These are phyloP conservation scores for Drosophila punjabiensis DNA, from an alignment of 1,140 invertebrate species.

Conservation along the genomic window DNA sequence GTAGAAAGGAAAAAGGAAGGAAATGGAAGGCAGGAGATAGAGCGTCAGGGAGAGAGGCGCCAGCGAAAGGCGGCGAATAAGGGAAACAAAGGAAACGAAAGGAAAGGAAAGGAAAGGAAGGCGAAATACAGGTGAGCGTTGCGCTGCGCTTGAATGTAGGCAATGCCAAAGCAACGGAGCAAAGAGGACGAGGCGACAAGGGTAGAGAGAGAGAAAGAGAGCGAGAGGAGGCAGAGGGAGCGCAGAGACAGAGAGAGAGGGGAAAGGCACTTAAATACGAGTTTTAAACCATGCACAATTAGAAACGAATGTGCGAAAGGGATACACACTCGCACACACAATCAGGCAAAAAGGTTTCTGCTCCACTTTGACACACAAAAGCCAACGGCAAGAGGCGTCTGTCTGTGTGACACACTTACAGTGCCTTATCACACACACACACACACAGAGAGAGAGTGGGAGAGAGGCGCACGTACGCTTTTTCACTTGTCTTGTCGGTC, in stretches of 20 bases:
- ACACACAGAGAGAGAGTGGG: neutral
- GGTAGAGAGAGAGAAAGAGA: neutral
- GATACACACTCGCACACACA: slow-evolving; percentile 32
- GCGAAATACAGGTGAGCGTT: slow-evolving; percentile 9
- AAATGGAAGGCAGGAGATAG: neutral
- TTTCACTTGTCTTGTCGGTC: slow-evolving; percentile 51
- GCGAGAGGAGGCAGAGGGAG: neutral
- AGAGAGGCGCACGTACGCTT: slow-evolving; percentile 31
- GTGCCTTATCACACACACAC: slow-evolving; percentile 24
- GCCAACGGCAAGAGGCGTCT: slow-evolving; percentile 27
- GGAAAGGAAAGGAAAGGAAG: neutral
- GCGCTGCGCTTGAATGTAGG: slow-evolving; percentile 42
- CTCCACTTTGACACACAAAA: slow-evolving; percentile 44
- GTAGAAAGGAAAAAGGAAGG: slow-evolving; percentile 4
- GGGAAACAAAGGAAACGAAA: neutral
- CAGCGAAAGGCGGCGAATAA: slow-evolving; percentile 5
- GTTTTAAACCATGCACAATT: slow-evolving; percentile 48
- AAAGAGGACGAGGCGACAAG: slow-evolving; percentile 9
- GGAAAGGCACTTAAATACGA: slow-evolving; percentile 33
- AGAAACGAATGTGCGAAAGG: slow-evolving; percentile 34
- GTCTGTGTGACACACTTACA: slow-evolving; percentile 48
- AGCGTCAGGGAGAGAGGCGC: neutral
- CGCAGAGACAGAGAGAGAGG: neutral
- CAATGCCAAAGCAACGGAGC: slow-evolving; percentile 16
- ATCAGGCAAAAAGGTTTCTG: slow-evolving; percentile 31